A percentile compares a stretch with the other conserved stretches of the same genome.
Evolutionary conservation across 2,888 invertebrate genomes (phyloP).

Genomic region (Limnephilus rhombicus): DNA sequence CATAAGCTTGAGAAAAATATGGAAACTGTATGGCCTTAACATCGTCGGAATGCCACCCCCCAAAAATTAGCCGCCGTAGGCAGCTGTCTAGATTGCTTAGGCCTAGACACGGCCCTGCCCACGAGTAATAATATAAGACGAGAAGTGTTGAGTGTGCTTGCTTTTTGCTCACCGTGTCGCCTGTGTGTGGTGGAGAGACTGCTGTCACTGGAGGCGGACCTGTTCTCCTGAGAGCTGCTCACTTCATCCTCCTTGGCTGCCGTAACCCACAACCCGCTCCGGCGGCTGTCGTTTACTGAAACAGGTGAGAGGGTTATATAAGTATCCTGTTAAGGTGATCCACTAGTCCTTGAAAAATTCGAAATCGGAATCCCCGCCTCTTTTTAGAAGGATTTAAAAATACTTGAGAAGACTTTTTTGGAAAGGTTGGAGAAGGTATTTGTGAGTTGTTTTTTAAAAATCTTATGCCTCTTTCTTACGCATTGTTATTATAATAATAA

Average conservation of each 20-base stretch:
- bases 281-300: not conserved
- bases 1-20: no score
- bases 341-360: no score
- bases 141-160: not conserved
- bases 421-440: no score
- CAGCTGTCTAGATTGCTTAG: not conserved
- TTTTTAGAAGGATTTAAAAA: no score
- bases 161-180: not conserved
- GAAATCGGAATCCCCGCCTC: no score
- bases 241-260: conserved; percentile 84
- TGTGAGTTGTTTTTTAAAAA: no score
- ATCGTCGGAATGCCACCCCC: no score
- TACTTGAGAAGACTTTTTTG: no score
- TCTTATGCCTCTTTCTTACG: no score
- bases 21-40: no score
- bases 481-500: no score
- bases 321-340: no score
- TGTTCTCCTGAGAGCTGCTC: conserved; percentile 85
- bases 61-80: not conserved
- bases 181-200: not conserved
- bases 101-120: not conserved
- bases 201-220: not conserved
- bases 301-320: not conserved
- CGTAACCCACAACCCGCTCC: not conserved
- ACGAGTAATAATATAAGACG: not conserved